Base-by-base conservation (phyloP, 2,113 vertebrate species). In the Centropus unirufus region DNA sequence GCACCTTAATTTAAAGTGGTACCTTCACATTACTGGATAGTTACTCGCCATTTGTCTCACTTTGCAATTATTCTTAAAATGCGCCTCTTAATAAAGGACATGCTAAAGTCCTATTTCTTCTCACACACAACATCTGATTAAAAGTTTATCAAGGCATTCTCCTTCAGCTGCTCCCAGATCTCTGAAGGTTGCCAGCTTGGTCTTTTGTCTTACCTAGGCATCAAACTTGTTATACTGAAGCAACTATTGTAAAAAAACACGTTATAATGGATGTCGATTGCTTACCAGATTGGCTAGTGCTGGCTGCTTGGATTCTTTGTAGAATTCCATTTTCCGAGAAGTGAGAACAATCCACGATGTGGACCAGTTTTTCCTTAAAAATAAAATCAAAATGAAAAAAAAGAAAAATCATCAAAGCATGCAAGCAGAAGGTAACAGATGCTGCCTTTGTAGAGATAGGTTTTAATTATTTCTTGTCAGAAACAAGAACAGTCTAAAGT, bases 221-320 rank as follows among this genome's bases (percentile, higher is more conserved):
- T 46, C 24, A 85, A 96, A 96, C 47, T 94, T 95, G 80, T 94
- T 68, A 44, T 89, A 89, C 32, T n/a, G 61, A 83, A 94, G 58
- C 32, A 83, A 57, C 52, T 59, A 24, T 93, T 96, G n/a, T 73
- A 54, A 92, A 62, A 26, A 95, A 92, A 26, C 34, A 17, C 27
- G 69, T 44, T 34, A 27, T 47, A 66, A 29, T 42, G 39, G 66
- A 46, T 23, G 55, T 91, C 62, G 84, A 66, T 40, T 87, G 83
- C 97, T n/a, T 98, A 99, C 99, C 98, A 97, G 81, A 94, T 96
- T 98, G 67, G 97, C 93, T 79, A 97, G 40, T 0, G 97, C 93
- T 11, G 98, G 98, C 83, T 98, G 99, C 93, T 99, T 99, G 94
- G 97, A 98, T 88, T 99, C 99, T 96, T 99, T 99, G 96, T 99